Conservation (phyloP, 30 jellyfish, hydroid and myxozoan species). For the Aurelia sp. region DNA sequence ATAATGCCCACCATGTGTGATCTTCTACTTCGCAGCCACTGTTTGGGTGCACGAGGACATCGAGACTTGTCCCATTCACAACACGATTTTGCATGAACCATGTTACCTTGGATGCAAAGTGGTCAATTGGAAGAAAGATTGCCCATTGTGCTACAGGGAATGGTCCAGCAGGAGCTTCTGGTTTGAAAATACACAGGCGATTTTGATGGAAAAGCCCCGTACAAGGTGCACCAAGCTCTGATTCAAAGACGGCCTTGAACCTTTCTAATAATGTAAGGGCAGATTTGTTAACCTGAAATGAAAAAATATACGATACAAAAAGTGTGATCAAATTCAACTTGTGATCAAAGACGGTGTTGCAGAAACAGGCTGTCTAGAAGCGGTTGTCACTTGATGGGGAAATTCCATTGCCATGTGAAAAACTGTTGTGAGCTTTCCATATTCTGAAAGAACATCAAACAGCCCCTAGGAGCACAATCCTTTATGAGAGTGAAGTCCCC, state of each 20-base stretch:
- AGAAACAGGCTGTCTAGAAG: too few species aligned
- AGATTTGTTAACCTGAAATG: constrained; percentile 28
- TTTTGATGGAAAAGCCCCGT: constrained; percentile 33
- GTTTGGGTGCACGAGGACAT: constrained; percentile 47
- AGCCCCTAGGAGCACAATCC: too few species aligned
- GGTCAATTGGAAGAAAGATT: constrained; percentile 29
- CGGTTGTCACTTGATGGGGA: too few species aligned
- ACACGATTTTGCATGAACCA: constrained; percentile 60
- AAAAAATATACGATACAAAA: too few species aligned
- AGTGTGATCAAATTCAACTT: too few species aligned
- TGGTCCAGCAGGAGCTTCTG: constrained; percentile 22
- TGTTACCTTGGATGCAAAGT: constrained; percentile 25
- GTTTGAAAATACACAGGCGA: constrained; percentile 28
- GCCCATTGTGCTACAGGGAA: constrained; percentile 61
- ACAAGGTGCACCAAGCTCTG: constrained; percentile 33
- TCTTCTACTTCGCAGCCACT: constrained; percentile 43
- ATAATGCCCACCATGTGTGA: constrained; percentile 48
- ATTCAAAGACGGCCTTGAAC: constrained; percentile 5
- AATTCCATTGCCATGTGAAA: too few species aligned
- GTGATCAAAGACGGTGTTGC: too few species aligned
- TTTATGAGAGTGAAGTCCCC: too few species aligned
- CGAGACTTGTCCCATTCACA: constrained; percentile 31
- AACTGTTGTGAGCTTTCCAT: too few species aligned
- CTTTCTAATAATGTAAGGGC: constrained; percentile 29
- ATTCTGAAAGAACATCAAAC: too few species aligned